Percentiles rank a stretch among this genome's conserved stretches.
Evolutionary conservation across 1,140 invertebrate genomes (phyloP).

Genomic region (Caenorhabditis brenneri): DNA sequence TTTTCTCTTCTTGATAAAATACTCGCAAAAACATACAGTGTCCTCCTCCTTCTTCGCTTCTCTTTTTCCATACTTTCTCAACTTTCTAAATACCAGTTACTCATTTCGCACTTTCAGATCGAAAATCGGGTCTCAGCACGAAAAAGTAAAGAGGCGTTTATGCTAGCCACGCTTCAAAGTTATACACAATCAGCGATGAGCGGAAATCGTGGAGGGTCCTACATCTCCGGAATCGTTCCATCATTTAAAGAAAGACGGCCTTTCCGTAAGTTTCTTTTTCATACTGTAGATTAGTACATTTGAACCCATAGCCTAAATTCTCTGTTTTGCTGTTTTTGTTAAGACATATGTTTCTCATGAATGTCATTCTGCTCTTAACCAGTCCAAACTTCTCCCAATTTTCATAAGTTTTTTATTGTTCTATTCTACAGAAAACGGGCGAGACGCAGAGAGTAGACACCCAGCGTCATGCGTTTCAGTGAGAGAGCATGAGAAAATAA

Average conservation of each 20-base stretch:
- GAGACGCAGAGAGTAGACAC: neutral
- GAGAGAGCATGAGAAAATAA: neutral
- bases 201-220: conserved; percentile 23
- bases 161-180: conserved; percentile 29
- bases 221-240: conserved; percentile 60
- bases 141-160: conserved; percentile 17
- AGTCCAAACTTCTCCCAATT: neutral
- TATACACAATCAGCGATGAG: conserved; percentile 34
- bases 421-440: conserved; percentile 9
- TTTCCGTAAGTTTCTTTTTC: conserved; percentile 70
- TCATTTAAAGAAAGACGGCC: conserved; percentile 72
- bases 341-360: neutral
- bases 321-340: no score
- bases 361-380: neutral
- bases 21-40: conserved; percentile 6
- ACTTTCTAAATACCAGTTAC: conserved; percentile 19
- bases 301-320: no score
- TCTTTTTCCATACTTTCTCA: neutral
- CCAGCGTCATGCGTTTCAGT: conserved; percentile 10
- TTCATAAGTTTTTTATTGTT: neutral
- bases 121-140: conserved; percentile 8
- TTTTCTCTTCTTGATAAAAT: neutral
- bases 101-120: neutral
- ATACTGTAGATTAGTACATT: neutral
- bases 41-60: neutral